Conservation (phyloP, 37 sponge, comb jelly and placozoan species). For the Petrosia ficiformis region DNA sequence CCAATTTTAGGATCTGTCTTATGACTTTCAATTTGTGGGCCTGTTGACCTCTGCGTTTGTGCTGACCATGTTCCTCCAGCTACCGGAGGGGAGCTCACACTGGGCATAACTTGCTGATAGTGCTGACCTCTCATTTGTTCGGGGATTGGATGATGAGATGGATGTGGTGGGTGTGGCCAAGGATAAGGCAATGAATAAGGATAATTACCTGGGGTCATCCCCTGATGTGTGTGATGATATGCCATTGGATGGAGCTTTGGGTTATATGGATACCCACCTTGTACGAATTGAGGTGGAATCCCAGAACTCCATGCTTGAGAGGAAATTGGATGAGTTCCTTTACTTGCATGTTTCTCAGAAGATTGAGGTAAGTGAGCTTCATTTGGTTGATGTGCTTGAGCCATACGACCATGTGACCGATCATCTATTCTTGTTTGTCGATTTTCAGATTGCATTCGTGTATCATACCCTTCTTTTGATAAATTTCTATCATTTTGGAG, state of each 20-base stretch:
- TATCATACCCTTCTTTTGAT: too few relatives aligned
- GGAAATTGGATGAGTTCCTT: too few relatives aligned
- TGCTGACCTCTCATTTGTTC: too few relatives aligned
- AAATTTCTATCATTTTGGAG: too few relatives aligned
- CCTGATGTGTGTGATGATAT: constrained; percentile 28
- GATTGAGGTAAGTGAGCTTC: too few relatives aligned
- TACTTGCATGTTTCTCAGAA: too few relatives aligned
- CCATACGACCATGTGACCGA: too few relatives aligned
- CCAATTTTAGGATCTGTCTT: too few relatives aligned
- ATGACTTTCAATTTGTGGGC: neutral
- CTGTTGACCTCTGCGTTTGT: neutral
- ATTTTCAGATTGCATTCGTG: too few relatives aligned
- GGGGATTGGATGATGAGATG: neutral
- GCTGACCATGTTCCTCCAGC: neutral
- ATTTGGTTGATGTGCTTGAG: too few relatives aligned
- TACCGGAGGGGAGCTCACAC: neutral
- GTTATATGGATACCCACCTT: neutral
- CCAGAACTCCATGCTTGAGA: neutral
- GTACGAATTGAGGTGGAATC: neutral
- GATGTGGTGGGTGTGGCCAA: constrained; percentile 25
- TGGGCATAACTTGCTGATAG: too few relatives aligned
- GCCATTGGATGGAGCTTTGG: constrained; percentile 16
- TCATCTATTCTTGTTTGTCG: too few relatives aligned
- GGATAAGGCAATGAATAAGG: constrained; percentile 46
- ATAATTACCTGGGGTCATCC: constrained; percentile 34